phyloP scores from a whole-genome alignment of 2,797 vertebrate genomes.

The Poeciliopsis infans region DNA sequence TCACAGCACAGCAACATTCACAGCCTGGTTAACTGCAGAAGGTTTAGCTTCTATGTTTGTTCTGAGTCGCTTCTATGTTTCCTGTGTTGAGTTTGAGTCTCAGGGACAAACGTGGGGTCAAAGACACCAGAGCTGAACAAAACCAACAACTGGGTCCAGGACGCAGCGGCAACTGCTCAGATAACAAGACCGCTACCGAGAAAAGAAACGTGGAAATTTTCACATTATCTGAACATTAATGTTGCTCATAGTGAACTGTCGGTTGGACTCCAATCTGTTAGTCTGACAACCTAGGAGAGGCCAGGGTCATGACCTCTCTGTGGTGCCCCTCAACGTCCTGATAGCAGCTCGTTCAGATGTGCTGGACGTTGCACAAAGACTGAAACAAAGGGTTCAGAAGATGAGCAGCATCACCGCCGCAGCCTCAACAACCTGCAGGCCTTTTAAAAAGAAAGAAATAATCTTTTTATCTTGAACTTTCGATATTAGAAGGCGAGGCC shows the following conservation, averaged over 20 bases:
- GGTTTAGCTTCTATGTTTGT: neutral
- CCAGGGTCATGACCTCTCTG: neutral
- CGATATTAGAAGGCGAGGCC: neutral
- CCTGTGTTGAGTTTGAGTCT: neutral
- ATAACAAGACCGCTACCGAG: neutral
- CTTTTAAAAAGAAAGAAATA: neutral
- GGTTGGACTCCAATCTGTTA: neutral
- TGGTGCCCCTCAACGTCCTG: neutral
- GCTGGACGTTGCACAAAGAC: neutral
- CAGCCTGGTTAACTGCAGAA: neutral
- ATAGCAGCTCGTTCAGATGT: neutral
- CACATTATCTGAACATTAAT: neutral
- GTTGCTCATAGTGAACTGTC: neutral
- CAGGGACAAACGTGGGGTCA: neutral
- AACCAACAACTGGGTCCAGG: neutral
- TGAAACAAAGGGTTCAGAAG: neutral
- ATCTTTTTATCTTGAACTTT: neutral
- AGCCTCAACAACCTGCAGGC: too few species aligned
- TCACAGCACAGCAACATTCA: neutral
- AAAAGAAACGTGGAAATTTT: neutral
- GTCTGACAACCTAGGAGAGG: neutral
- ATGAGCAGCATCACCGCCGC: too few species aligned
- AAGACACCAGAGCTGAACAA: neutral
- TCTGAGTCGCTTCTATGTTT: neutral
- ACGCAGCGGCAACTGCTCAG: neutral